Conservation (phyloP, 1,140 invertebrate genomes). For the Idris sp. region DNA sequence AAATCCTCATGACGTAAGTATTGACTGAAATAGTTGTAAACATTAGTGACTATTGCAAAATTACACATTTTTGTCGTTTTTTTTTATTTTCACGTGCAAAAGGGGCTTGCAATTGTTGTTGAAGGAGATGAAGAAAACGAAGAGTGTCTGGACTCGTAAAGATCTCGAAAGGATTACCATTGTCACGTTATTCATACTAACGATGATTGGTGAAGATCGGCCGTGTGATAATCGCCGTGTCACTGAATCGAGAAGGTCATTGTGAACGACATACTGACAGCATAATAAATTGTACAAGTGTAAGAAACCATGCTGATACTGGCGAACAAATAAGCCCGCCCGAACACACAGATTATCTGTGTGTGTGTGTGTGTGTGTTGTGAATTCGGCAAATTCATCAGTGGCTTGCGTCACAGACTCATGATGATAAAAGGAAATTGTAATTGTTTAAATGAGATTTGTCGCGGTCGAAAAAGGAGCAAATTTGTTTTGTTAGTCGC, state of each 20-base stretch:
- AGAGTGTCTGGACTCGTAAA: conserved; percentile 37
- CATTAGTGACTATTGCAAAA: too few species aligned
- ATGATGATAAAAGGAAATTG: too few species aligned
- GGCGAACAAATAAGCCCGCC: conserved; percentile 42
- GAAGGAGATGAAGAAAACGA: conserved; percentile 60
- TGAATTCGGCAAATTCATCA: conserved; percentile 36
- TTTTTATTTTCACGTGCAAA: too few species aligned
- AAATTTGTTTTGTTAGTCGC: conserved; percentile 33
- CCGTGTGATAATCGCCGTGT: conserved; percentile 73
- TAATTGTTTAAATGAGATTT: too few species aligned
- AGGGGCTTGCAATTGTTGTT: too few species aligned
- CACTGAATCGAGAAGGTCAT: conserved; percentile 76
- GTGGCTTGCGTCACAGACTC: neutral
- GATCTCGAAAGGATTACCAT: conserved; percentile 72
- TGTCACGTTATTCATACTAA: conserved; percentile 77
- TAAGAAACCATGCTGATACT: conserved; percentile 43
- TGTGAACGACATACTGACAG: conserved; percentile 76
- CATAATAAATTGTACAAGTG: conserved; percentile 74
- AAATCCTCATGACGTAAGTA: too few species aligned
- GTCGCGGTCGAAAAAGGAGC: conserved; percentile 25
- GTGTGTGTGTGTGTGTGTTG: conserved; percentile 23
- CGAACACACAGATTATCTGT: conserved; percentile 42
- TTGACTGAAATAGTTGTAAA: too few species aligned
- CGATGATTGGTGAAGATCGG: conserved; percentile 76
- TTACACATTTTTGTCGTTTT: too few species aligned